Percentiles rank a stretch among this genome's conserved stretches.
phyloP scores from a whole-genome alignment of 2,888 invertebrate genomes.

The Calliscelio sp. region DNA sequence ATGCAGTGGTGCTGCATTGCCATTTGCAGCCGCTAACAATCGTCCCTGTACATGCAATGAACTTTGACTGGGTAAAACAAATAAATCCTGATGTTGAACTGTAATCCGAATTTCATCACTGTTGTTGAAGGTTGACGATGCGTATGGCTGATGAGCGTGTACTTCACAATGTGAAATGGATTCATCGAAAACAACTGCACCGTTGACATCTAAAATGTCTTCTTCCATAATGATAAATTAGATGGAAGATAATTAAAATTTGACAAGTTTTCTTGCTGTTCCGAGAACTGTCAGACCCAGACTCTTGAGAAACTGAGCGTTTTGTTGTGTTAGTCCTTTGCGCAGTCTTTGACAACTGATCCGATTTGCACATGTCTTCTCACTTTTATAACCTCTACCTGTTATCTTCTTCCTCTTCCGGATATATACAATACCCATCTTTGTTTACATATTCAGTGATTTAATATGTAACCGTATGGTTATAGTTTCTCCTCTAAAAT shows the following conservation, averaged over 20 bases:
- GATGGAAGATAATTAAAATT: neutral
- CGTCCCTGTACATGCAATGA: constrained; percentile 51
- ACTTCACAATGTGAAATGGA: constrained; percentile 51
- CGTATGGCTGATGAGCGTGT: constrained; percentile 46
- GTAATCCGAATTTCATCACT: constrained; percentile 62
- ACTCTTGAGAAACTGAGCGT: neutral
- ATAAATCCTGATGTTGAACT: constrained; percentile 55
- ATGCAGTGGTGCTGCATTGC: too few species aligned
- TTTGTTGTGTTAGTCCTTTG: too few species aligned
- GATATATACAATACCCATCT: constrained; percentile 45
- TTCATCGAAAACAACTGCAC: constrained; percentile 42
- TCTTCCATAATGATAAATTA: too few species aligned
- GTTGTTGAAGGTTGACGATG: constrained; percentile 52
- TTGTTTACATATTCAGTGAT: constrained; percentile 12
- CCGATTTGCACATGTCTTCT: neutral
- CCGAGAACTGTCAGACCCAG: too few species aligned
- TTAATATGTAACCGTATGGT: constrained; percentile 71
- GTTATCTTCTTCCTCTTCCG: too few species aligned
- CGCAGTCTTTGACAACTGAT: too few species aligned
- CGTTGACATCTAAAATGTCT: neutral
- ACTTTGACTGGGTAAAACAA: constrained; percentile 56
- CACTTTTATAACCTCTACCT: neutral
- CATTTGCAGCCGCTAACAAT: constrained; percentile 13
- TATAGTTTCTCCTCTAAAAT: constrained; percentile 73
- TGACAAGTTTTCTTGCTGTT: too few species aligned